Base-by-base conservation (phyloP, 2,797 vertebrate species). In the Megaceryle alcyon region DNA sequence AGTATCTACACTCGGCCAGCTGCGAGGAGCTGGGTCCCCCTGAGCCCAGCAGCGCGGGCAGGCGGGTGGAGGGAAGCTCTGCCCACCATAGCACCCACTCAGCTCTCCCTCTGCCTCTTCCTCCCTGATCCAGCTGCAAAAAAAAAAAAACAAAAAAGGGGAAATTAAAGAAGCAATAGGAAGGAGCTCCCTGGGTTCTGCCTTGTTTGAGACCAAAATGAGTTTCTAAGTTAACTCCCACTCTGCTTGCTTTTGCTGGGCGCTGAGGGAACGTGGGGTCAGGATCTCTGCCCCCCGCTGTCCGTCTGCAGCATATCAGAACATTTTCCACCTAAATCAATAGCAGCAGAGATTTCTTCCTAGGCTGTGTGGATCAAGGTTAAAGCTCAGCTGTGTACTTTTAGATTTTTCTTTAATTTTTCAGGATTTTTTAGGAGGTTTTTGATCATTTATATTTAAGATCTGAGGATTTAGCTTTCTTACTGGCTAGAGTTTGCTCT, bases 391-490 rank as follows among this genome's bases (percentile, higher is more conserved):
- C 72, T 37, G 71, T 71, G 71, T 75, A 37, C 57, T 82, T 83
- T 63, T 5, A 72, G 89, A 49, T 54, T 80, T 83, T 61, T n/a
- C 73, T 94, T 86, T 79, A 65, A 33, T 63, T 91, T 92, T 80
- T 60, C 48, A 26, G 22, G 14, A 10, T 7, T 16, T 81, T 70
- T 83, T 83, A 17, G 35, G 31, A 41, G 44, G 23, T n/a, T 79
- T 96, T 90, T 86, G 72, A 86, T 93, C 60, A 19, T 86, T 93
- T 95, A 0, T 90, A 53, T 86, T 82, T 92, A 83, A 88, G 88
- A 77, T 77, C 72, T 64, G 59, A 83, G 90, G 88, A 25, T 86
- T 86, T 81, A 3, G 3, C 61, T 75, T 73, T 81, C 66, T 75
- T 75, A 51, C 14, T 48, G 61, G 35, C 39, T 51, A 4, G 43